Evolutionary conservation across 2,797 vertebrate species (phyloP), one percentile per base, ranked within the genome.

Genomic region (Adrianichthys oophorus): DNA sequence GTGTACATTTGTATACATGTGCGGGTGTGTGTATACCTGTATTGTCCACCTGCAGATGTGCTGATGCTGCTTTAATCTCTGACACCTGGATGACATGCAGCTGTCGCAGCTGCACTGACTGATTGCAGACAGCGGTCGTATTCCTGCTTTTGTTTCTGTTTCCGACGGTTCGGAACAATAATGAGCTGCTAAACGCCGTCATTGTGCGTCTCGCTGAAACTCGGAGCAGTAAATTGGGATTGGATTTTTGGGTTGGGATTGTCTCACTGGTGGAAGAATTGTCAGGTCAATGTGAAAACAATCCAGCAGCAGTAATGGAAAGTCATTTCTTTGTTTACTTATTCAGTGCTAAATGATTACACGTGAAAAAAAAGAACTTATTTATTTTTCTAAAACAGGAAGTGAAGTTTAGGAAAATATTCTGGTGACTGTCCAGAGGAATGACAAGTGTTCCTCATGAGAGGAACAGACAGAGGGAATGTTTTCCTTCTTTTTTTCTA

Each of bases 81-180:
- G 29, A 37, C 32, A 10, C 69, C 76, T 68, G 68, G 85, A 82
- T 87, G 80, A 83, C 77, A 82, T 8, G 74, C 78, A 79, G 74
- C 74, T 72, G 69, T 66, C 46, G 7, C 29, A 62, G 74, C 73
- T 76, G 68, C 78, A 62, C 48, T 58, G 58, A 72, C 79, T 72
- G 73, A 85, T 85, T 79, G 76, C 58, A 81, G 57, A 80, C 47
- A 67, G 44, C 65, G 72, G 71, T 81, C 79, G 80, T 68, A 77
- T 69, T 78, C 60, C 56, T 59, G 64, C 65, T 85, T 74, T 74
- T 81, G 75, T 82, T 63, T 79, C 62, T 68, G 54, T 61, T 72
- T 72, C 61, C 2, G 41, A 52, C 53, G 60, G 47, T 68, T 78
- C 63, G 62, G 55, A 5, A 17, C 48, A 41, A 49, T 82, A 84